Conservation (phyloP, 2,888 invertebrate species). For the Thymelicus sylvestris region DNA sequence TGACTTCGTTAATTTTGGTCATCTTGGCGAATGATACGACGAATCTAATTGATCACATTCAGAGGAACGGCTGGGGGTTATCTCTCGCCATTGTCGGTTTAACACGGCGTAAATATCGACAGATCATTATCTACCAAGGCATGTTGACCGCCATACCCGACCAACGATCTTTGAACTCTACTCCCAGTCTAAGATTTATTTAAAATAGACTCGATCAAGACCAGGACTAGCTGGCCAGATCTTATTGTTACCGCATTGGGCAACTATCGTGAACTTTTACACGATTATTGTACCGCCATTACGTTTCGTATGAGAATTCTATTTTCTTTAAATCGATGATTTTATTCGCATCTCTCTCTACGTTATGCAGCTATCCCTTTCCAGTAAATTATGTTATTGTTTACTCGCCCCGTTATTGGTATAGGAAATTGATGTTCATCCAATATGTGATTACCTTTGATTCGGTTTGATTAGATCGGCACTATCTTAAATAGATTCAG, state of each 20-base stretch:
- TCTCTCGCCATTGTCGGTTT: slow-evolving; percentile 76
- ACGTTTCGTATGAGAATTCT: slow-evolving; percentile 82
- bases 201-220: slow-evolving; percentile 62
- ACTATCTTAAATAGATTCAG: slow-evolving; percentile 20
- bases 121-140: slow-evolving; percentile 79
- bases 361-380: slow-evolving; percentile 56
- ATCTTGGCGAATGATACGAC: slow-evolving; percentile 56
- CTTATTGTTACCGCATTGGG: slow-evolving; percentile 75
- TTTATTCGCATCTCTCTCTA: slow-evolving; percentile 59
- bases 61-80: slow-evolving; percentile 65
- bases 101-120: slow-evolving; percentile 80
- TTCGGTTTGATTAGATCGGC: slow-evolving; percentile 33
- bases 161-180: slow-evolving; percentile 59
- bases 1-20: slow-evolving; percentile 74
- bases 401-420: slow-evolving; percentile 75
- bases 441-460: slow-evolving; percentile 49
- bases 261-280: slow-evolving; percentile 83
- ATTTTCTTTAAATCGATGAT: slow-evolving; percentile 77
- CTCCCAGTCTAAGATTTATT: slow-evolving; percentile 51
- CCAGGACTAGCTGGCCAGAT: slow-evolving; percentile 56
- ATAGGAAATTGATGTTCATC: slow-evolving; percentile 66
- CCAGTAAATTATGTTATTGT: slow-evolving; percentile 78
- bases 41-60: slow-evolving; percentile 80
- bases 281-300: slow-evolving; percentile 79
- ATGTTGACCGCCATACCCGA: slow-evolving; percentile 66